phyloP scores from a whole-genome alignment of 2,113 vertebrate species.

The Misgurnus mizolepis region DNA sequence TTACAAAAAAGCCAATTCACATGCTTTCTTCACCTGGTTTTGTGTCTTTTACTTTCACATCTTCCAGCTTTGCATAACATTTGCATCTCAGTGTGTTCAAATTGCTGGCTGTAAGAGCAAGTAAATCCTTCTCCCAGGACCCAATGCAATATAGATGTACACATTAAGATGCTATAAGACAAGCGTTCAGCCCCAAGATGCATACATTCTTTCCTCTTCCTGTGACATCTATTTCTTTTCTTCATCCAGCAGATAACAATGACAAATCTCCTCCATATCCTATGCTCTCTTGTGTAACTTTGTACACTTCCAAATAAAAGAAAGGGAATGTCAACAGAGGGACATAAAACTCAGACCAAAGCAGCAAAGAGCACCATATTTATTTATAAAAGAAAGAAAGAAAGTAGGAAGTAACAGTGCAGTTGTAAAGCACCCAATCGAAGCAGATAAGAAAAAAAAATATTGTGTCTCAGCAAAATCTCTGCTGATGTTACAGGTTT shows the following conservation, averaged over 20 bases:
- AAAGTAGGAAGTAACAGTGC: background rate
- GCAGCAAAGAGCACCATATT: background rate
- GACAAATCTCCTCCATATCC: slow-evolving; percentile 21
- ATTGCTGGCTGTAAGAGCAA: background rate
- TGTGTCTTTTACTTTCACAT: slow-evolving; percentile 3
- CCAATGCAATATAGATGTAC: background rate
- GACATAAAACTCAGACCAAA: slow-evolving; percentile 27
- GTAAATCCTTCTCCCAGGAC: slow-evolving; percentile 9
- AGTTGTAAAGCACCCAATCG: slow-evolving; percentile 3
- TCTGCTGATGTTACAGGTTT: slow-evolving; percentile 33
- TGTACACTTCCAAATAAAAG: slow-evolving; percentile 5
- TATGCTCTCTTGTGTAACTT: slow-evolving; percentile 20
- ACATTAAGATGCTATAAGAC: slow-evolving; percentile 9
- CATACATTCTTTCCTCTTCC: background rate
- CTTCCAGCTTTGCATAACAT: slow-evolving; percentile 11
- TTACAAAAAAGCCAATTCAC: background rate
- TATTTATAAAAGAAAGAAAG: slow-evolving; percentile 27
- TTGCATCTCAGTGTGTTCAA: background rate
- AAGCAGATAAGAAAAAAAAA: background rate
- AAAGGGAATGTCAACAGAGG: slow-evolving; percentile 11
- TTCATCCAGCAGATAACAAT: slow-evolving; percentile 1
- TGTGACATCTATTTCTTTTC: background rate
- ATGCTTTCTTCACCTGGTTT: background rate
- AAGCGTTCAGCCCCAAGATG: background rate
- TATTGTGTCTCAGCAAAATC: slow-evolving; percentile 25